These are phyloP conservation scores for Grapholita molesta DNA, from an alignment of 1,140 invertebrate species.

Conservation along the genomic window DNA sequence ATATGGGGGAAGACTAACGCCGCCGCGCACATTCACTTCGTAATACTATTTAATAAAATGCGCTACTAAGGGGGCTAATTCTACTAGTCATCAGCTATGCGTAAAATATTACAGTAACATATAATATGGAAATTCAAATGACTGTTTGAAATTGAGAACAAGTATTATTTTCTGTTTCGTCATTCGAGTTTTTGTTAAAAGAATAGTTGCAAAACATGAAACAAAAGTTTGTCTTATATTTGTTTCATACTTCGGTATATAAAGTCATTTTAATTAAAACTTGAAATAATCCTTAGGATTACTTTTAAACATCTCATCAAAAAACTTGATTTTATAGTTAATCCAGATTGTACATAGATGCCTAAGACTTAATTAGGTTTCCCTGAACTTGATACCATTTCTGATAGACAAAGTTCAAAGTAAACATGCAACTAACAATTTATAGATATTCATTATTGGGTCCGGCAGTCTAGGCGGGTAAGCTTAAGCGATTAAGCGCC, in stretches of 20 bases:
- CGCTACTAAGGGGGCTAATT: not conserved
- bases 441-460: constrained; percentile 64
- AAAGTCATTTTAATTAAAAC: too few species aligned
- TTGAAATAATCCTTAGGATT: too few species aligned
- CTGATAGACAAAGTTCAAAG: constrained; percentile 32
- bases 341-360: not conserved
- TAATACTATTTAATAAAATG: not conserved
- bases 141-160: too few species aligned
- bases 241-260: too few species aligned
- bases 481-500: constrained; percentile 68
- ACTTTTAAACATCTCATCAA: too few species aligned
- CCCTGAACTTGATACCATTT: not conserved
- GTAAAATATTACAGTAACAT: too few species aligned
- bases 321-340: too few species aligned
- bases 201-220: too few species aligned
- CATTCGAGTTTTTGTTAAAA: too few species aligned
- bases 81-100: not conserved
- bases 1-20: constrained; percentile 31
- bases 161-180: too few species aligned
- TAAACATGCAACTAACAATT: constrained; percentile 39
- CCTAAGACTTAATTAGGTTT: not conserved
- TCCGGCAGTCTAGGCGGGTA: constrained; percentile 41
- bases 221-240: too few species aligned
- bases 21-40: not conserved
- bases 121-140: too few species aligned